These are phyloP conservation scores for Rafetus swinhoei DNA, from an alignment of 2,113 vertebrate genomes.

Conservation along the genomic window DNA sequence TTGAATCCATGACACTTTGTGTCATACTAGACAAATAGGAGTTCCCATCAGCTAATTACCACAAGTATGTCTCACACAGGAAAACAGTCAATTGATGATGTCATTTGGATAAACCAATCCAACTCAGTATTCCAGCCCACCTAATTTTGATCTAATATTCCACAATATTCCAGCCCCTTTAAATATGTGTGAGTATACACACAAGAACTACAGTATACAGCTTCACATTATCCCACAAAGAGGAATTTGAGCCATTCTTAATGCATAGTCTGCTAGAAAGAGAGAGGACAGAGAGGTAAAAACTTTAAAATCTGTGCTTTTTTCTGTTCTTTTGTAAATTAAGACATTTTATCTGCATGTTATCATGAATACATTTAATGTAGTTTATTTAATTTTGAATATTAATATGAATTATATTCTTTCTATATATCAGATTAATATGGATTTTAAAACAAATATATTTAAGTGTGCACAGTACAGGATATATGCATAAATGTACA, in stretches of 20 bases:
- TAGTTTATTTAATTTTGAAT: conserved; percentile 62
- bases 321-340: conserved; percentile 62
- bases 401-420: conserved; percentile 24
- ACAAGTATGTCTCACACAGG: conserved; percentile 84
- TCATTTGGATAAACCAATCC: conserved; percentile 81
- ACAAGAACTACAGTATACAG: conserved; percentile 83
- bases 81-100: conserved; percentile 83
- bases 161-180: conserved; percentile 76
- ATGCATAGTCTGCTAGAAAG: conserved; percentile 75
- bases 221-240: conserved; percentile 77
- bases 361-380: conserved; percentile 15
- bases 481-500: neutral
- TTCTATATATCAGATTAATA: conserved; percentile 31
- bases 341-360: conserved; percentile 66
- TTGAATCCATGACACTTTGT: conserved; percentile 67
- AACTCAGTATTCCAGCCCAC: conserved; percentile 75
- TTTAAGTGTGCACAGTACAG: neutral
- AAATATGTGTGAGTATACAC: conserved; percentile 77
- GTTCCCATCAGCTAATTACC: conserved; percentile 83
- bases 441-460: conserved; percentile 1
- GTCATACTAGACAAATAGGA: conserved; percentile 77
- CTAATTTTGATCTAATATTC: conserved; percentile 74
- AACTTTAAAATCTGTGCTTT: conserved; percentile 64
- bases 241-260: conserved; percentile 78
- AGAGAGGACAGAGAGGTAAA: conserved; percentile 78